A percentile compares a stretch with the other conserved stretches of the same genome.
phyloP scores from a whole-genome alignment of 1,140 invertebrate genomes.

The Calephelis nemesis region DNA sequence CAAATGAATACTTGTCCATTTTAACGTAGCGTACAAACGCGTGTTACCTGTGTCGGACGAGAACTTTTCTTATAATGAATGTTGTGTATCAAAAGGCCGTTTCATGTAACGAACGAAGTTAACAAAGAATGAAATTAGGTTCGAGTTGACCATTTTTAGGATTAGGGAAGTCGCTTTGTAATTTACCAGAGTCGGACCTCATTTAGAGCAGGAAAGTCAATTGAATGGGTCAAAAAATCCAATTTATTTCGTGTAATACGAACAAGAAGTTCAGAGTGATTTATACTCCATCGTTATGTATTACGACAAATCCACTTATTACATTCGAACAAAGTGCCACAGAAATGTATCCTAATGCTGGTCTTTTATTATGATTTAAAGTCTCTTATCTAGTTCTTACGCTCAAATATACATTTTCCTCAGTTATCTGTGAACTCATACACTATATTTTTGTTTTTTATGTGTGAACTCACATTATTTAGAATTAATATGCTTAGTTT shows the following conservation, averaged over 20 bases:
- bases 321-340: neutral
- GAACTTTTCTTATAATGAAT: neutral
- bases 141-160: slow-evolving; percentile 4
- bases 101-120: neutral
- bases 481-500: too few species aligned
- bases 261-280: slow-evolving; percentile 13
- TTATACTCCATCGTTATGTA: slow-evolving; percentile 1
- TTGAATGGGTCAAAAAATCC: slow-evolving; percentile 17
- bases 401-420: too few species aligned
- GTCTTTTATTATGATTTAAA: too few species aligned
- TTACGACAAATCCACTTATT: slow-evolving; percentile 9
- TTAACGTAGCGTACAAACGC: too few species aligned
- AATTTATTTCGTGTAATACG: slow-evolving; percentile 10
- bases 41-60: neutral
- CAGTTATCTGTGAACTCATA: too few species aligned
- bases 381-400: too few species aligned
- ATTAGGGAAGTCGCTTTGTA: slow-evolving; percentile 10
- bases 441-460: too few species aligned
- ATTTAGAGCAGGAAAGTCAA: slow-evolving; percentile 16
- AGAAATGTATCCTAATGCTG: neutral
- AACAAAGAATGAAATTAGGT: slow-evolving; percentile 11
- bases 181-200: slow-evolving; percentile 10
- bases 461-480: too few species aligned
- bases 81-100: neutral
- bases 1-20: too few species aligned